Percentiles rank a stretch among this genome's conserved stretches.
Evolutionary conservation across 2,113 vertebrate species (phyloP).

Genomic region (Galeopterus variegatus): DNA sequence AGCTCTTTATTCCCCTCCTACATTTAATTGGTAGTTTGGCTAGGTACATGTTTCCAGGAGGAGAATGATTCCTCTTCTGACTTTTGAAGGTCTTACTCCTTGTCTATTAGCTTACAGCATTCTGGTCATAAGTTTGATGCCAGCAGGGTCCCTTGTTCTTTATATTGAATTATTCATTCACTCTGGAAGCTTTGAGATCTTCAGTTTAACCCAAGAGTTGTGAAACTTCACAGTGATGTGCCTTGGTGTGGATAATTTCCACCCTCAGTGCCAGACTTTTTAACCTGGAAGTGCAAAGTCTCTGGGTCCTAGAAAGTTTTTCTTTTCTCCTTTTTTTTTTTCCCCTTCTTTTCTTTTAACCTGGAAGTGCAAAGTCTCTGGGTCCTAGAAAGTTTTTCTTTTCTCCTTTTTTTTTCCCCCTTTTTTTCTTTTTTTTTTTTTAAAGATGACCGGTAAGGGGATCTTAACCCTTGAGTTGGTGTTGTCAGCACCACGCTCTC

Average conservation of each 20-base stretch:
- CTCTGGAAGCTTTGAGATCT: neutral
- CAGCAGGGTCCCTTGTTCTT: neutral
- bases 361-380: neutral
- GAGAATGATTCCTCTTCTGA: neutral
- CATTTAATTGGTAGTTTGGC: neutral
- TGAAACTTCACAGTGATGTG: neutral
- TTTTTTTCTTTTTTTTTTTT: too few species aligned
- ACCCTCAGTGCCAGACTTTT: neutral
- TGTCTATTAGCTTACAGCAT: neutral
- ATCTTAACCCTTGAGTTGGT: too few species aligned
- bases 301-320: neutral
- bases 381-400: neutral
- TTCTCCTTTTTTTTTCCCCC: neutral
- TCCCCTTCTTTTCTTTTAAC: too few species aligned
- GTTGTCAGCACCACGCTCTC: too few species aligned
- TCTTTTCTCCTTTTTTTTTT: neutral
- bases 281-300: neutral
- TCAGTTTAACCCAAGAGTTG: neutral
- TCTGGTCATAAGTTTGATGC: rapidly evolving
- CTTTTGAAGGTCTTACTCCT: neutral
- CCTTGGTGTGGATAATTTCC: rapidly evolving
- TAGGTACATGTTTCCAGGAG: neutral
- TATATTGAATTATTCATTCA: neutral
- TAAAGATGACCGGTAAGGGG: too few species aligned
- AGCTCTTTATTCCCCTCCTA: neutral